phyloP scores from a whole-genome alignment of 2,113 vertebrate species.

The Anarhynchus alexandrinus region DNA sequence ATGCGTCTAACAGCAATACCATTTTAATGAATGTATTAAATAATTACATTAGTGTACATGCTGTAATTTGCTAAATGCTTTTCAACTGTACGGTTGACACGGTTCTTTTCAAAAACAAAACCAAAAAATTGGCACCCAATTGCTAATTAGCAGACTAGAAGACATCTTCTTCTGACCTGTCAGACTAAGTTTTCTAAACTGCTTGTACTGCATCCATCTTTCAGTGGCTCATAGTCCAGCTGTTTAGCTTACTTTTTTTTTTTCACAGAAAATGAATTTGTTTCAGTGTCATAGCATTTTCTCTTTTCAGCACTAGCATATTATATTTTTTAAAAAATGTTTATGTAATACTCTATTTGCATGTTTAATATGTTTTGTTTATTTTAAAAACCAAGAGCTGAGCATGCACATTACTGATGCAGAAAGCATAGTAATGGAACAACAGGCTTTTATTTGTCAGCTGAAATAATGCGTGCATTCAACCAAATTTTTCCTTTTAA shows the following conservation, averaged over 20 bases:
- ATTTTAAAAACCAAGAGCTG: slow-evolving; percentile 33
- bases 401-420: background rate
- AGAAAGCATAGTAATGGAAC: slow-evolving; percentile 20
- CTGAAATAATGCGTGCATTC: background rate
- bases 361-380: slow-evolving; percentile 40
- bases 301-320: background rate
- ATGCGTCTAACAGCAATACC: background rate
- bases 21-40: background rate
- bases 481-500: slow-evolving; percentile 27
- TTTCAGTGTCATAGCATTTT: background rate
- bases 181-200: background rate
- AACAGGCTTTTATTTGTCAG: slow-evolving; percentile 17
- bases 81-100: background rate
- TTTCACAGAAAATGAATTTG: background rate
- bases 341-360: slow-evolving; percentile 26
- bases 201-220: background rate
- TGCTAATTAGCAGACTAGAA: background rate
- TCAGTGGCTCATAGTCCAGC: background rate
- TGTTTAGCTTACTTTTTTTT: background rate
- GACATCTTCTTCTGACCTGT: background rate
- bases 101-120: background rate
- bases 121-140: background rate
- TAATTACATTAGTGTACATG: background rate
- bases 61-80: background rate
- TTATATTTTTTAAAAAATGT: background rate